These are phyloP conservation scores for Cephalopachus bancanus DNA, from an alignment of 2,797 vertebrate genomes.

Conservation along the genomic window DNA sequence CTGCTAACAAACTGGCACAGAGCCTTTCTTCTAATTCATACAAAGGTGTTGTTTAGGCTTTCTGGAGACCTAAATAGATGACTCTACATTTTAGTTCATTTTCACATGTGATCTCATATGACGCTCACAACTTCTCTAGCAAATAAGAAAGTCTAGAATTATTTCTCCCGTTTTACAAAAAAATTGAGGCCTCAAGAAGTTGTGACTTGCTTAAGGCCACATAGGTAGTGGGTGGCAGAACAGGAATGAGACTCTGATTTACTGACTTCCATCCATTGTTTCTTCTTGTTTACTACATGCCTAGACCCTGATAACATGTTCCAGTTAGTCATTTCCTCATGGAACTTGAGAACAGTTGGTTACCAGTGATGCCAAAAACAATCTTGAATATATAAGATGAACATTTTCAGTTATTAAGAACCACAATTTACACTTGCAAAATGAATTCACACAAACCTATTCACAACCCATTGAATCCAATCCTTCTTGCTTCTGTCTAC, in stretches of 20 bases:
- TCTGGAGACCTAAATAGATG: background rate
- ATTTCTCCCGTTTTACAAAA: constrained; percentile 34
- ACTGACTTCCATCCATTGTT: background rate
- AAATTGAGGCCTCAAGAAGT: background rate
- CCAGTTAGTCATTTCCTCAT: constrained; percentile 11
- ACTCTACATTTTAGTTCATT: background rate
- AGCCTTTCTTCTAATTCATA: background rate
- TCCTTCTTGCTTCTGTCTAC: background rate
- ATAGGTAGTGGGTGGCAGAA: background rate
- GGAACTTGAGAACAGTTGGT: background rate
- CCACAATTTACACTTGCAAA: constrained; percentile 20
- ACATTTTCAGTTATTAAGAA: constrained; percentile 37
- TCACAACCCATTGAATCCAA: constrained; percentile 9
- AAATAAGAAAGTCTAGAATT: background rate
- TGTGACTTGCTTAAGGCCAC: background rate
- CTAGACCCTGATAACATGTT: background rate
- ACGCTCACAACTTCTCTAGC: background rate
- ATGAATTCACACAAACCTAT: background rate
- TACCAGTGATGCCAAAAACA: background rate
- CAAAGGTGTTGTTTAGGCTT: background rate
- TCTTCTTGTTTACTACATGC: background rate
- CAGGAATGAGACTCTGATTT: background rate
- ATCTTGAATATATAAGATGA: background rate
- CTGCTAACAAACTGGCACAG: background rate
- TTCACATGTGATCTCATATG: background rate